A percentile compares a stretch with the other conserved stretches of the same genome.
Evolutionary conservation across 2,113 vertebrate species (phyloP).

Genomic region (Junco hyemalis): DNA sequence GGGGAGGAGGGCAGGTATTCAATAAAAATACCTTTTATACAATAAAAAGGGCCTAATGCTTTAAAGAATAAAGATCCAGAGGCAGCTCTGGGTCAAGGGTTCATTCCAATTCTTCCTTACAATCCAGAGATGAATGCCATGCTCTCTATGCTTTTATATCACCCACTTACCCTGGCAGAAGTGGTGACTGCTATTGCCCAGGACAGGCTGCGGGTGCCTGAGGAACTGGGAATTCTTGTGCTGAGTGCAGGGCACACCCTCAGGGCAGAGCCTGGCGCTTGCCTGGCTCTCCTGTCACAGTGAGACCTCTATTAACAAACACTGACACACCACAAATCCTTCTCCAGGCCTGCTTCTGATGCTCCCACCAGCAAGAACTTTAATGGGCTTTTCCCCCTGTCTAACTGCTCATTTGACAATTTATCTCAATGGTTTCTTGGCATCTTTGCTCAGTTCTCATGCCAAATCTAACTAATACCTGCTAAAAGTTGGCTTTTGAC

Average conservation of each 20-base stretch:
- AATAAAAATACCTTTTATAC: background rate
- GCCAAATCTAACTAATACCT: constrained; percentile 37
- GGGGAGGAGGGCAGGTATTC: background rate
- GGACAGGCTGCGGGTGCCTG: background rate
- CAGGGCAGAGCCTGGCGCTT: background rate
- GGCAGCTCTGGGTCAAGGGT: background rate
- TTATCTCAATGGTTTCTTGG: constrained; percentile 28
- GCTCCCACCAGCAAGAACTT: background rate
- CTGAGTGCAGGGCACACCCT: background rate
- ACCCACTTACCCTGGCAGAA: background rate
- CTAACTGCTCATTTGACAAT: constrained; percentile 16
- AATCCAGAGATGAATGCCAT: background rate
- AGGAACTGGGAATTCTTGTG: background rate
- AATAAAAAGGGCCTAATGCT: background rate
- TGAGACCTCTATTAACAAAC: background rate
- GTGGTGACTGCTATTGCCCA: background rate
- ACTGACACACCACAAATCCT: background rate
- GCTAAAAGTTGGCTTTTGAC: constrained; percentile 62
- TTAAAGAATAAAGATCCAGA: background rate
- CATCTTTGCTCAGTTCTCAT: constrained; percentile 8
- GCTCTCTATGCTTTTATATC: background rate
- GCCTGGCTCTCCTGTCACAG: background rate
- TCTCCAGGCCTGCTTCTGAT: background rate
- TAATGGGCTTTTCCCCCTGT: background rate
- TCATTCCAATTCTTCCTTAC: background rate